Evolutionary conservation across 2,797 vertebrate genomes (phyloP), one percentile per base, ranked within the genome.

Genomic region (Gymnopithys bicolor): DNA sequence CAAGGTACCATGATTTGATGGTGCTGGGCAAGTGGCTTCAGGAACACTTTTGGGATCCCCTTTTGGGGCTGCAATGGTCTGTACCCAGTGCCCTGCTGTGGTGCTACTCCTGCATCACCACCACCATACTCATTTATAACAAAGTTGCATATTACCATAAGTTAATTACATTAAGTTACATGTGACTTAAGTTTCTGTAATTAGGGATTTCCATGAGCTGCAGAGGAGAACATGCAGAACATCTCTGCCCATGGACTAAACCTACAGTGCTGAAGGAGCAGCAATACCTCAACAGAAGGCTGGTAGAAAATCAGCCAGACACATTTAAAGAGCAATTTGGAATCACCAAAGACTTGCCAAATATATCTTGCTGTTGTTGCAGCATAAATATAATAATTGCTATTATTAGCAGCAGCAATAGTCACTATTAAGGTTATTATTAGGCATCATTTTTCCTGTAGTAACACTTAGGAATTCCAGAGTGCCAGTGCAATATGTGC

Each of bases 381-480:
- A 87, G 89, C 66, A 66, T 19, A 91, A 94, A 96, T 90, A 95
- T 49, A 82, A 84, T 84, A 33, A 13, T n/a, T 67, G 48, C 85
- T 96, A 96, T 94, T 88, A 90, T 86, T 96, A 95, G 89, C 1
- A 81, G 82, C 24, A 69, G 84, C 43, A 84, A 81, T 89, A 76
- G 79, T 94, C 55, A 71, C 87, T 62, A 71, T 87, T 81, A 62
- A 69, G 63, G 91, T 79, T 96, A 94, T 94, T 93, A 94, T 95
- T 93, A 96, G 95, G 59, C n/a, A 33, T 74, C 58, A 94, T 94
- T 96, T 94, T 96, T 59, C 30, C 83, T 56, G 67, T 81, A 87
- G 94, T 94, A 91, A 59, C 79, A 63, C 73, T 85, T 33, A 75
- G 92, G 91, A 95, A 96, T 95, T 96, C 93, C 77, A 24, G 93